These are phyloP conservation scores for Dugesia japonica DNA, from an alignment of 2,888 invertebrate species.

Conservation along the genomic window DNA sequence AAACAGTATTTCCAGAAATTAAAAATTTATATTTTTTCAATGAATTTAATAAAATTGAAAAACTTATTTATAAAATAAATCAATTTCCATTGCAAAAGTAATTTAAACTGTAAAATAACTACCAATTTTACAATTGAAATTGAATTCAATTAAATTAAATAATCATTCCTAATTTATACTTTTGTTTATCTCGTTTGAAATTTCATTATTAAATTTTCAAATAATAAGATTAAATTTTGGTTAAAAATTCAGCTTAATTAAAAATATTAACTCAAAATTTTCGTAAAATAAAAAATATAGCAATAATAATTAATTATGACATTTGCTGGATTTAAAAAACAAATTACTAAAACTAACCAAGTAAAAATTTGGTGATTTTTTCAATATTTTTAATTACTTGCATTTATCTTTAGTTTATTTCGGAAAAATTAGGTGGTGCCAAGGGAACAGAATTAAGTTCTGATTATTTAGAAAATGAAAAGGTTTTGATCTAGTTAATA, in stretches of 20 bases:
- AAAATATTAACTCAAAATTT: not conserved
- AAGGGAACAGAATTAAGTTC: slow-evolving; percentile 96
- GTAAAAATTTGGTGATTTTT: not conserved
- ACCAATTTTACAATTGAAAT: too few relatives aligned
- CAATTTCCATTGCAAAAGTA: too few relatives aligned
- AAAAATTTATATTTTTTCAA: too few relatives aligned
- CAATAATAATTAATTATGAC: not conserved
- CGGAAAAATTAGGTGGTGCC: slow-evolving; percentile 95
- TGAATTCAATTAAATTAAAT: too few relatives aligned
- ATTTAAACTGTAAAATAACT: too few relatives aligned
- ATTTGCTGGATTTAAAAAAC: slow-evolving; percentile 25
- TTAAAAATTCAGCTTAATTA: too few relatives aligned
- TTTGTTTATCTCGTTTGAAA: not conserved
- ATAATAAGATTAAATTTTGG: not conserved
- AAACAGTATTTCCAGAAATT: too few relatives aligned
- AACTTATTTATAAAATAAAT: too few relatives aligned
- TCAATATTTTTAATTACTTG: not conserved
- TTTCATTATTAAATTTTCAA: slow-evolving; percentile 9
- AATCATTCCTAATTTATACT: not conserved
- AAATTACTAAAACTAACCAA: not conserved
- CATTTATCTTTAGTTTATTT: not conserved
- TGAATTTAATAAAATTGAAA: too few relatives aligned
- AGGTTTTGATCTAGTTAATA: slow-evolving; percentile 55
- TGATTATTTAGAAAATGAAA: slow-evolving; percentile 96
- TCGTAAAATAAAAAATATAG: not conserved